Percentiles rank a stretch among this genome's conserved stretches.
These are phyloP conservation scores for Narcine bancroftii DNA, from an alignment of 2,113 vertebrate genomes.

Conservation along the genomic window DNA sequence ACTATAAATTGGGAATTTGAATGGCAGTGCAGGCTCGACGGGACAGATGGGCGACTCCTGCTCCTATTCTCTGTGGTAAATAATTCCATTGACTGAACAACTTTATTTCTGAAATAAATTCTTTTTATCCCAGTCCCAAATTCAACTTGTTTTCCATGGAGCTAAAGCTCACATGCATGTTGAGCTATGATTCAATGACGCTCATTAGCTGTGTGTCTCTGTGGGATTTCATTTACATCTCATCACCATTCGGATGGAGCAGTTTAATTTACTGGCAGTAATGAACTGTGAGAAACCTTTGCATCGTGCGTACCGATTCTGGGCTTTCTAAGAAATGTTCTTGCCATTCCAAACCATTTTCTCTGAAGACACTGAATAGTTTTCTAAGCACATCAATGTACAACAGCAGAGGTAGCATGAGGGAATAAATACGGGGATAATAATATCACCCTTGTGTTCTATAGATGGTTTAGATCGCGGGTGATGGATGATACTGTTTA, in stretches of 20 bases:
- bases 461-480: not conserved
- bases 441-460: not conserved
- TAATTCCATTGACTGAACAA: too few species aligned
- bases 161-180: not conserved
- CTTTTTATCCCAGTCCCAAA: too few species aligned
- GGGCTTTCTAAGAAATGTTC: not conserved
- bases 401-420: not conserved
- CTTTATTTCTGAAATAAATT: too few species aligned
- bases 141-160: not conserved
- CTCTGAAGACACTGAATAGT: not conserved
- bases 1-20: too few species aligned
- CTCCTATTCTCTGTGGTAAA: too few species aligned
- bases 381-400: not conserved
- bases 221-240: not conserved
- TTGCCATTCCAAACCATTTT: not conserved
- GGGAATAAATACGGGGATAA: not conserved
- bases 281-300: not conserved
- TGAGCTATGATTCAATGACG: not conserved
- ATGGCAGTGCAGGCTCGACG: too few species aligned
- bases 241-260: not conserved
- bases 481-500: conserved; percentile 26
- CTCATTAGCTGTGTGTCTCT: not conserved
- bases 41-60: too few species aligned
- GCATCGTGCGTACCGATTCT: not conserved
- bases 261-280: not conserved